Percentiles rank a stretch among this genome's conserved stretches.
phyloP scores from a whole-genome alignment of 2,797 vertebrate species.

The Rhinophrynus dorsalis region DNA sequence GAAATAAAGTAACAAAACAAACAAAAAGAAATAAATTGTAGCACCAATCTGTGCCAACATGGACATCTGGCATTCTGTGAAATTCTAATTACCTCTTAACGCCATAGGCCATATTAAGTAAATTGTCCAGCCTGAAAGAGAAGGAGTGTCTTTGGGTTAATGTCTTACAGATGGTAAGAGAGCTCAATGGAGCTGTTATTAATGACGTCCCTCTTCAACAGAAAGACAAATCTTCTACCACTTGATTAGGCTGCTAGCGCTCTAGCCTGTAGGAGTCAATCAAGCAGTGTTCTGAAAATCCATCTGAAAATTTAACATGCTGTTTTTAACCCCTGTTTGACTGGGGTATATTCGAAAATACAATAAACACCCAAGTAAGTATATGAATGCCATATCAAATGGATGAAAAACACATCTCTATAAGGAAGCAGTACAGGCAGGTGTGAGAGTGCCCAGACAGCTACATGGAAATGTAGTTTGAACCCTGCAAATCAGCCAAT shows the following conservation, averaged over 20 bases:
- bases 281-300: conserved; percentile 55
- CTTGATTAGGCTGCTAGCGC: conserved; percentile 56
- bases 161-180: conserved; percentile 99
- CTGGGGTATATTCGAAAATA: background rate
- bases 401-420: no score
- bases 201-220: conserved; percentile 82
- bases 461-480: background rate
- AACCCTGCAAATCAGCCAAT: background rate
- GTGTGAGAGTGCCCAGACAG: background rate
- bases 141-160: conserved; percentile 99
- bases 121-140: conserved; percentile 99
- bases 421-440: background rate
- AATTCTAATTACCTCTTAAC: conserved; percentile 99
- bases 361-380: no score
- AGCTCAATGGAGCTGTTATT: conserved; percentile 99
- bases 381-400: no score
- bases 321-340: conserved; percentile 40
- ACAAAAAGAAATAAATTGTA: conserved; percentile 85
- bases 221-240: conserved; percentile 72
- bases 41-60: conserved; percentile 92
- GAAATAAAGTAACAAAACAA: conserved; percentile 80
- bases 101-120: conserved; percentile 99
- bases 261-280: conserved; percentile 65
- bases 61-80: conserved; percentile 99
- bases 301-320: conserved; percentile 56